Evolutionary conservation across 1,140 invertebrate species (phyloP), one percentile per base, ranked within the genome.

Genomic region (Drosophila bipectinata): DNA sequence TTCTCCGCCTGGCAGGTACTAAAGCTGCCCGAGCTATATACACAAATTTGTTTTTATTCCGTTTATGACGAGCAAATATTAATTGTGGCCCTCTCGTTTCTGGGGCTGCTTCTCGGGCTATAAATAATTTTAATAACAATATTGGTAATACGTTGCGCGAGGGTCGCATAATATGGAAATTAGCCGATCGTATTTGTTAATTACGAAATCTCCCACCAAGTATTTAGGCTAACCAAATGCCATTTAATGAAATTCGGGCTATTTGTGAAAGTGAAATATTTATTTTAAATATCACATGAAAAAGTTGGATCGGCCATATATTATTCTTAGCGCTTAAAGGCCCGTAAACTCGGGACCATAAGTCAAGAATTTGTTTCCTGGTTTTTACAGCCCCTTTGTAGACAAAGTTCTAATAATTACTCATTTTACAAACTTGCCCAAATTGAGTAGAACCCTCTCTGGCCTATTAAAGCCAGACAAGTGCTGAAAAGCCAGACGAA

Each of bases 51-150:
- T 78, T 72, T 69, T 69, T 45, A 68, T 68, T 69, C 68, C 63
- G 28, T 69, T 71, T 69, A 49, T 71, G 64, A 71, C 58, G 28
- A 37, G 78, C 55, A 75, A 57, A 72, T 76, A 80, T 79, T 80
- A 76, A 72, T 71, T 72, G 18, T 60, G 63, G 60, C 24, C 44
- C 39, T 56, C 59, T 34, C 60, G 8, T 2, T 9, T n/a, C 34
- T n/a, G 34, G 9, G 9, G 34, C 34, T n/a, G 3, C 34, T 37
- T n/a, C n/a, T 10, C 44, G 8, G 47, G 21, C 64, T 57, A 79
- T 79, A 66, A 82, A 83, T 71, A 82, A 75, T 79, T 62, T 71
- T 58, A 74, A 74, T 58, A 69, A 61, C 39, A 80, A 59, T 79
- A 64, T 83, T 68, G 67, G 62, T 72, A 47, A 34, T 41, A 81